Conservation (phyloP, 2,888 invertebrate species). For the Platypus cylindrus region DNA sequence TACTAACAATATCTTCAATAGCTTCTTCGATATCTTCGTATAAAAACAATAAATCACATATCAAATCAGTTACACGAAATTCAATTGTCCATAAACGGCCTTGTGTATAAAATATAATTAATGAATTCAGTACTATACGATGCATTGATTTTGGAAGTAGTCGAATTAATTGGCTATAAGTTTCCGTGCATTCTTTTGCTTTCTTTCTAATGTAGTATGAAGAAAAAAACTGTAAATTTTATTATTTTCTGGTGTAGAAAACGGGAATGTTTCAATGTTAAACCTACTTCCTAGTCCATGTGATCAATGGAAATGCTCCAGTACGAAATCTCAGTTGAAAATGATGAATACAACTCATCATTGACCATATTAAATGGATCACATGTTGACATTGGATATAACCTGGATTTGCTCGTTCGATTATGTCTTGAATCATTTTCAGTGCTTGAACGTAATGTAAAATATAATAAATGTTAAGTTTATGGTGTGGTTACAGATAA, state of each 20-base stretch:
- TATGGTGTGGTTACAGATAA: background rate
- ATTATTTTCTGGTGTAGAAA: too few relatives aligned
- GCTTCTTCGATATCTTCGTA: conserved; percentile 22
- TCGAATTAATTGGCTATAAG: conserved; percentile 22
- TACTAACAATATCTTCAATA: conserved; percentile 14
- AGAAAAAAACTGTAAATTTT: too few relatives aligned
- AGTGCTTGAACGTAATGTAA: conserved; percentile 11
- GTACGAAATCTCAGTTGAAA: conserved; percentile 25
- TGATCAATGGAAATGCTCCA: conserved; percentile 11
- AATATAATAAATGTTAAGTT: background rate
- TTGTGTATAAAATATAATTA: conserved; percentile 31
- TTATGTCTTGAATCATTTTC: conserved; percentile 17
- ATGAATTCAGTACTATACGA: conserved; percentile 27
- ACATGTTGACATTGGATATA: conserved; percentile 17
- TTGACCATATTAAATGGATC: conserved; percentile 26
- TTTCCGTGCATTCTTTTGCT: conserved; percentile 14
- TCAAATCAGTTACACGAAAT: conserved; percentile 30
- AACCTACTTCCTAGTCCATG: conserved; percentile 12
- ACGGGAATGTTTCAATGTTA: background rate
- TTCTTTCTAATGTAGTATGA: conserved; percentile 9
- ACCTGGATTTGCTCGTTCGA: conserved; percentile 15
- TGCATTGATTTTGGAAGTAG: conserved; percentile 23
- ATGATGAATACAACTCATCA: conserved; percentile 30
- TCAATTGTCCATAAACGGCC: conserved; percentile 36
- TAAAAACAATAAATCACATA: conserved; percentile 24